Evolutionary conservation across 1,140 invertebrate species (phyloP), one percentile per base, ranked within the genome.

Genomic region (Tribolium castaneum): DNA sequence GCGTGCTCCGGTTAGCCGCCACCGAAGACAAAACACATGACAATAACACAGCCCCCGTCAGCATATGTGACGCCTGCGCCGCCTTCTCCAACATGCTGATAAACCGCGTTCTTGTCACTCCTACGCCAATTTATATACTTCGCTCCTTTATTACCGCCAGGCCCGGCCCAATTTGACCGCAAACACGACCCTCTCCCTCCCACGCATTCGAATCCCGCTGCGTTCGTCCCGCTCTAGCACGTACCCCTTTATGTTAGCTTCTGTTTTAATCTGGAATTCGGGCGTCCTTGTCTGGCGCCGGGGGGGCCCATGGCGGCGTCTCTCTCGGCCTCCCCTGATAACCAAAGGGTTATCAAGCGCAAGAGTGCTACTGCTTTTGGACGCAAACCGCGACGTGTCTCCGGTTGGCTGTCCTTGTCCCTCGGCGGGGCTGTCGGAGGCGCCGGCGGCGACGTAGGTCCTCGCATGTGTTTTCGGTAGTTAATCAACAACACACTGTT

Each of bases 261-360:
- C 85, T 84, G 84, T 85, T 86, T 86, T 86, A 86, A 86, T 86
- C 85, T 86, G 80, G 81, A 78, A 52, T 75, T 80, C 30, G 76
- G 25, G 70, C 52, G 51, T 85, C 83, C 82, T 82, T 80, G 74
- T 85, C 78, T 76, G 14, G 56, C 71, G 73, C 74, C 49, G 35
- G 54, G 78, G 35, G 45, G 71, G 25, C 35, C 51, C 70, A n/a
- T 35, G 39, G 74, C 13, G 50, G 74, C 59, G 54, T 71, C 25
- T 82, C 74, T 80, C 71, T 74, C 74, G 73, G 66, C 74, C 80
- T 84, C 81, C 82, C 82, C 83, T 86, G 86, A 86, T 86, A 86
- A 85, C 82, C 82, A 84, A 86, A 85, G 84, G 86, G 86, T 86
- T 86, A 86, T 86, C 85, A 85, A 81, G 84, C 83, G 85, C 84